Base-by-base conservation (phyloP, 2,888 invertebrate species). In the Acanthosepion lycidas region DNA sequence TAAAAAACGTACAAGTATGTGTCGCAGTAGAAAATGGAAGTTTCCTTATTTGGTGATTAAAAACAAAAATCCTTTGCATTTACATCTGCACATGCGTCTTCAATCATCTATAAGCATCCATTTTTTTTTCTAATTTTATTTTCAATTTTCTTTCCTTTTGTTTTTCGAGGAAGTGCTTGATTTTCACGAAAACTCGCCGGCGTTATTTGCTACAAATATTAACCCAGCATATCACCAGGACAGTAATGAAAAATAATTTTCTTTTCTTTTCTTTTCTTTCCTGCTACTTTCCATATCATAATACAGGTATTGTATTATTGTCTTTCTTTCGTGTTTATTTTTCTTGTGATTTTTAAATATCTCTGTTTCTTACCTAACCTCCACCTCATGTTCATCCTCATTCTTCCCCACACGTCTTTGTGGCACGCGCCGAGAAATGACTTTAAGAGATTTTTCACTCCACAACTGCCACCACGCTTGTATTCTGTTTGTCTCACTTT, bases 191-290 rank as follows among this genome's bases (percentile, higher is more conserved):
- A 78, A 15, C n/a, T 78, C n/a, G n/a, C n/a, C n/a, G 33, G n/a
- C n/a, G n/a, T 78, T n/a, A 78, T 78, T 78, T 78, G 78, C 23
- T 78, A 78, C 33, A 78, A 78, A 78, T 78, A 78, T 78, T 78
- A 78, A 78, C n/a, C 33, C 78, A 59, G 59, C 23, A 5, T 23
- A 23, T 59, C 59, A 59, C 23, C 6, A 59, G 59, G 23, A 23
- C 23, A 78, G n/a, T n/a, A 78, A 9, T 78, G 78, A 28, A 78
- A 78, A 28, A 78, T n/a, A 28, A 12, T 78, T 78, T 28, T 78
- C 15, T 78, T 78, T 78, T 6, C 15, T 78, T 78, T 78, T 6
- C 20, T 78, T 78, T 12, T 8, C 2, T 78, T n/a, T 33, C n/a
- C 33, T n/a, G 15, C 33, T 33, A n/a, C 15, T 33, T n/a, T n/a